These are phyloP conservation scores for Trachurus trachurus DNA, from an alignment of 2,797 vertebrate genomes.

Conservation along the genomic window DNA sequence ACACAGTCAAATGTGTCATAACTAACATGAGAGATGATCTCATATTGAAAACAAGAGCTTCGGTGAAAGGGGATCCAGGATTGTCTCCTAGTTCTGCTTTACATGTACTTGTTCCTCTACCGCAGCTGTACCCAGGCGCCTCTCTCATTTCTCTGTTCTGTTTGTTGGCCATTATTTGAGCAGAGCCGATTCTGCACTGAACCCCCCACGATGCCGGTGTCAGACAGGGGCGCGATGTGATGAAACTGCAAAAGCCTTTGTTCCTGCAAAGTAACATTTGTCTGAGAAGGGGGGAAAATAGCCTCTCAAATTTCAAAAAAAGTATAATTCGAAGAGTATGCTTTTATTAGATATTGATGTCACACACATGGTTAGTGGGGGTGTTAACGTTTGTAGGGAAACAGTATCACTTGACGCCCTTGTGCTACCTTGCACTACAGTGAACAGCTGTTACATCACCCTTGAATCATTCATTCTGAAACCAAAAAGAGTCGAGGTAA, in stretches of 20 bases:
- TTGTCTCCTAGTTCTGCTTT: neutral
- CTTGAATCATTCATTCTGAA: slow-evolving; percentile 76
- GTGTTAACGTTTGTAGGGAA: slow-evolving; percentile 61
- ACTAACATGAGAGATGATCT: neutral
- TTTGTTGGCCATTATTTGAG: slow-evolving; percentile 49
- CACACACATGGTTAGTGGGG: slow-evolving; percentile 61
- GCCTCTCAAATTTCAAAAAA: slow-evolving; percentile 57
- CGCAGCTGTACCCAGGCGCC: slow-evolving; percentile 11
- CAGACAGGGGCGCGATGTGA: slow-evolving; percentile 47
- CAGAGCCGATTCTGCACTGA: slow-evolving; percentile 7
- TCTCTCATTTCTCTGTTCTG: slow-evolving; percentile 5
- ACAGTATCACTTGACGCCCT: slow-evolving; percentile 59
- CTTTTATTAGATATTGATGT: slow-evolving; percentile 74
- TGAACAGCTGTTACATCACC: slow-evolving; percentile 78
- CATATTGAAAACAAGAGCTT: slow-evolving; percentile 4
- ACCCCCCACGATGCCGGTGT: slow-evolving; percentile 18
- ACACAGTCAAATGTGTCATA: slow-evolving; percentile 1
- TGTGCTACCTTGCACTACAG: slow-evolving; percentile 69
- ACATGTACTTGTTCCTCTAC: neutral
- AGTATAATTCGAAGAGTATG: slow-evolving; percentile 65
- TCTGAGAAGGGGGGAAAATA: slow-evolving; percentile 54
- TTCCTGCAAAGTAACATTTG: slow-evolving; percentile 49
- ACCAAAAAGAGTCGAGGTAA: slow-evolving; percentile 68
- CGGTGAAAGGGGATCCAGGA: neutral
- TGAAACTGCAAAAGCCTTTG: slow-evolving; percentile 48